Percentiles rank a stretch among this genome's conserved stretches.
phyloP scores from a whole-genome alignment of 2,888 invertebrate species.

The Plagodis dolabraria region DNA sequence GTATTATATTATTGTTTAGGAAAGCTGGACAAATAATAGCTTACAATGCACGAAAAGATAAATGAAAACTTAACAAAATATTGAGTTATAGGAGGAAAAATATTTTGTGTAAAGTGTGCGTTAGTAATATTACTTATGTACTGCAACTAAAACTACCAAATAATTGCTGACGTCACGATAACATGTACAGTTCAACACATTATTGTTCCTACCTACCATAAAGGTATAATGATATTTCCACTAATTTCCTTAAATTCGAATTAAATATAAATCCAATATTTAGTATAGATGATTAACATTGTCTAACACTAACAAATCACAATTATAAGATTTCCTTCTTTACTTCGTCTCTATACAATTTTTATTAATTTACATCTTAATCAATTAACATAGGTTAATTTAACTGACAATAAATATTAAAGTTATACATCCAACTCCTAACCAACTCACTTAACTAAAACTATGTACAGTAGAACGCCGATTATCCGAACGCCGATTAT shows the following conservation, averaged over 20 bases:
- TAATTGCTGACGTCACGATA: too few species aligned
- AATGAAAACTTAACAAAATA: too few species aligned
- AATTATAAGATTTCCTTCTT: conserved; percentile 10
- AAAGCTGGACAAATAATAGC: too few species aligned
- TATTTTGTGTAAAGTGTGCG: too few species aligned
- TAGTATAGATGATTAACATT: conserved; percentile 14
- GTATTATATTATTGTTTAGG: too few species aligned
- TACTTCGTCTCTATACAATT: conserved; percentile 16
- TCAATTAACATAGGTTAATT: conserved; percentile 30
- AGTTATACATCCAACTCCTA: conserved; percentile 33
- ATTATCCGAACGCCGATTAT: too few species aligned
- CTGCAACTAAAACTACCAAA: too few species aligned
- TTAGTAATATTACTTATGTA: too few species aligned
- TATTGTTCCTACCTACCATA: neutral
- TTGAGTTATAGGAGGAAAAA: too few species aligned
- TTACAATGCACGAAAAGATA: too few species aligned
- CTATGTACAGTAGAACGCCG: too few species aligned
- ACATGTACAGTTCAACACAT: too few species aligned
- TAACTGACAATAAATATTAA: conserved; percentile 29
- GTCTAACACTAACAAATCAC: conserved; percentile 21
- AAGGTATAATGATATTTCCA: neutral
- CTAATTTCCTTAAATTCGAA: neutral
- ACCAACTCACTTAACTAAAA: conserved; percentile 14
- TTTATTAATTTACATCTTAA: conserved; percentile 25
- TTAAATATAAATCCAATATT: conserved; percentile 22